Evolutionary conservation across 2,113 vertebrate species (phyloP), one percentile per base, ranked within the genome.

Genomic region (Leucosticte australis): DNA sequence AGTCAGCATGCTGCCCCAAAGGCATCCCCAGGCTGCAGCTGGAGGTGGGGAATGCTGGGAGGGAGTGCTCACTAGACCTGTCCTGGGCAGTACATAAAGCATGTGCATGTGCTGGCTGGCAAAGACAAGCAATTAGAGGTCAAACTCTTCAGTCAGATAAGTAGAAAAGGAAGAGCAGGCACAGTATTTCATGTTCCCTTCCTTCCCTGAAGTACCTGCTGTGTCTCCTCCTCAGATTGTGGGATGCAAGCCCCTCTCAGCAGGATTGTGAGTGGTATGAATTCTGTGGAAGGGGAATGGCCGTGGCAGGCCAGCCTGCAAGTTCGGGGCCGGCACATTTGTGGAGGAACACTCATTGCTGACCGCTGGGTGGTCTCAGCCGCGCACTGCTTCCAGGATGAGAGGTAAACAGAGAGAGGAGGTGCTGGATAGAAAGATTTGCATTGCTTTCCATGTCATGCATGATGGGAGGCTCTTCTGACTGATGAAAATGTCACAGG

Each of bases 271-370:
- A 98, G 98, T 1, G 99, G 99, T n/a, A 85, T 55, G 0, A 81
- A 98, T 44, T 98, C 99, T 19, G 94, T 97, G 0, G 98, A 99
- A 97, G 99, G 99, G 8, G 99, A 99, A 97, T 99, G 99, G 99
- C 99, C 99, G 0, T 99, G 99, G 99, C 99, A 99, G 98, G 98
- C 98, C 89, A 99, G 99, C 86, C 97, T 99, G 69, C 99, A 99
- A 96, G 97, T 99, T 23, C 97, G 96, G 10, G 99, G 99, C 8
- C 96, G 59, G 17, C 99, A 99, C 97, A 94, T 99, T 80, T 99
- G 99, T 2, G 99, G 99, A 15, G 99, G 99, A 4, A 98, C 98
- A 0, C 98, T 99, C 26, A 95, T 99, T 93, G 98, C 98, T 21
- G 96, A 98, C 79, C 98, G 98, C 83, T 99, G 99, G 99, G 98